phyloP scores from a whole-genome alignment of 2,113 vertebrate genomes.

The Sceloporus undulatus region DNA sequence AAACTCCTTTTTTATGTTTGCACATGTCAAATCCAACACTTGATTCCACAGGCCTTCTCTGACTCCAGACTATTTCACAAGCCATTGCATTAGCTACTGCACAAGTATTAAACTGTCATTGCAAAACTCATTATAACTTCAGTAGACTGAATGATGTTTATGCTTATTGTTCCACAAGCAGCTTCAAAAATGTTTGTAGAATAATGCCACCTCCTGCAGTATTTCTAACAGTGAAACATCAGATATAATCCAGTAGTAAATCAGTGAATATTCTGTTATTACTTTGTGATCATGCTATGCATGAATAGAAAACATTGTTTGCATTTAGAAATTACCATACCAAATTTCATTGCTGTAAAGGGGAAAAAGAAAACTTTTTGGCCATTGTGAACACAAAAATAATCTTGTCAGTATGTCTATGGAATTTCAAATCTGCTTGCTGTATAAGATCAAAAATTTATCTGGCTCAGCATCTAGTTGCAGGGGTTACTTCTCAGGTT shows the following conservation, averaged over 20 bases:
- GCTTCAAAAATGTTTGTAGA: neutral
- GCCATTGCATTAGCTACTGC: neutral
- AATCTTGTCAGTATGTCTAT: neutral
- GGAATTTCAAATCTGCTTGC: neutral
- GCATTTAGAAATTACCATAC: neutral
- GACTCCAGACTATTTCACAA: neutral
- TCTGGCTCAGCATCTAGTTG: neutral
- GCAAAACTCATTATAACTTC: neutral
- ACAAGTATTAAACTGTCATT: neutral
- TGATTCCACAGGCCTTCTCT: neutral
- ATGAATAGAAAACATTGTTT: neutral
- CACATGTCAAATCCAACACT: neutral
- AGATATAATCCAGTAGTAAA: neutral
- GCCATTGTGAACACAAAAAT: neutral
- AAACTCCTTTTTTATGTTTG: neutral
- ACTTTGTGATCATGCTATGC: neutral
- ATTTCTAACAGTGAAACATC: neutral
- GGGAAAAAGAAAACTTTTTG: neutral
- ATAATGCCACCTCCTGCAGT: neutral
- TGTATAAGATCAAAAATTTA: neutral
- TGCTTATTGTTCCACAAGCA: neutral
- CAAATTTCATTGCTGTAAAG: neutral
- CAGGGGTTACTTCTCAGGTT: neutral
- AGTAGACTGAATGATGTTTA: neutral
- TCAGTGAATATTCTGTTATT: neutral